Evolutionary conservation across 2,113 vertebrate genomes (phyloP), one percentile per base, ranked within the genome.

Genomic region (Mustela lutreola): DNA sequence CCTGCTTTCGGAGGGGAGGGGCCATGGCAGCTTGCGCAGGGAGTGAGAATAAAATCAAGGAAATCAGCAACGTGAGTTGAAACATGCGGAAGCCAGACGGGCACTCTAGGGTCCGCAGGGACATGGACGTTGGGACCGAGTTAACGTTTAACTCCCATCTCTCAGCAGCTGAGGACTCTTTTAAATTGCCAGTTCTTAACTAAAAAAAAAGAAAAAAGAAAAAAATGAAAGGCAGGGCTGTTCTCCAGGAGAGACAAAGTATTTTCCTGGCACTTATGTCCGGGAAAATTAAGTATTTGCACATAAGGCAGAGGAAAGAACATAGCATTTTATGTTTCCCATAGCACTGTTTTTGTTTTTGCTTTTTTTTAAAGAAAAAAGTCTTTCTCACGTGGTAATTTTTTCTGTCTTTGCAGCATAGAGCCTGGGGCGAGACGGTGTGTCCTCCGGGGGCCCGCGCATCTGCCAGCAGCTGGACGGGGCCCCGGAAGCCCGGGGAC

Each of bases 1-100:
- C 19, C 33, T 60, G 36, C 18, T 24, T 56, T 31, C 79, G 33
- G 39, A 93, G n/a, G 28, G 91, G 45, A 78, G 56, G 81, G 65
- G 71, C 53, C 75, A 78, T 94, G 95, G 94, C 58, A 67, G 56
- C 42, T 70, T 79, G 39, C 24, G 53, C 71, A 81, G 60, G 78
- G 65, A 62, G 24, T 22, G 65, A 83, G 83, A 65, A 75, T 11
- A 67, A 79, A 96, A 65, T 73, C 39, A 33, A 73, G 62, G 60
- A 63, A 76, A 16, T 19, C 4, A 21, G 60, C 75, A 73, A 45
- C 31, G 18, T 36, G 1, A 75, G 73, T 2, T 36, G 85, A 67
- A 39, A 60, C 58, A 19, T 1, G 21, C 36, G 67, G 24, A 84
- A 56, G 50, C 56, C 22, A 21, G 48, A 83, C 0, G 36, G 67